These are phyloP conservation scores for Amblyornis subalaris DNA, from an alignment of 2,113 vertebrate genomes.

Conservation along the genomic window DNA sequence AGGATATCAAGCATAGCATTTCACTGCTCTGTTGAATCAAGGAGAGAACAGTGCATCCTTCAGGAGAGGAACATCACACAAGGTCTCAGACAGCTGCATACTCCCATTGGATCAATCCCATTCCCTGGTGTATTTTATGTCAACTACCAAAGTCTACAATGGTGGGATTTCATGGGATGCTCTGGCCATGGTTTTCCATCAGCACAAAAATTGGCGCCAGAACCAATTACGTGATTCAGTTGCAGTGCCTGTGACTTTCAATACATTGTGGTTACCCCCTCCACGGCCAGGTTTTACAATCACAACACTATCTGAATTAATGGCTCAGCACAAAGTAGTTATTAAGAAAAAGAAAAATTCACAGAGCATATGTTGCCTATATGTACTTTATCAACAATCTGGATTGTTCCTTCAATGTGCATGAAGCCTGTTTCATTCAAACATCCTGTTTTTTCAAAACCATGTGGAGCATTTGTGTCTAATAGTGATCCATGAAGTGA, in stretches of 20 bases:
- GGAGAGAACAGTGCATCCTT: neutral
- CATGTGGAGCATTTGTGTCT: neutral
- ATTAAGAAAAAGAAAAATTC: neutral
- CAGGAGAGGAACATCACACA: neutral
- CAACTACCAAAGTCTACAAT: neutral
- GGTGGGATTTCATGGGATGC: neutral
- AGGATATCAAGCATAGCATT: neutral
- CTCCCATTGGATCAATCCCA: neutral
- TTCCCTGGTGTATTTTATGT: neutral
- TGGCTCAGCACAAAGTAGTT: neutral
- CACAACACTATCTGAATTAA: neutral
- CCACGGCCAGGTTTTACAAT: neutral
- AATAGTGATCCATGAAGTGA: neutral
- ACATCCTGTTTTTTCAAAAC: neutral
- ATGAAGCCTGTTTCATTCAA: neutral
- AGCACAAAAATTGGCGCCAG: neutral
- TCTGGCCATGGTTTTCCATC: neutral
- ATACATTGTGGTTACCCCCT: neutral
- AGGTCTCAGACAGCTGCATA: neutral
- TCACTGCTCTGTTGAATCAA: neutral
- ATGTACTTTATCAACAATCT: neutral
- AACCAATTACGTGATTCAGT: neutral
- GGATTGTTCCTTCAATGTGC: neutral
- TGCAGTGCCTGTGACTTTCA: neutral
- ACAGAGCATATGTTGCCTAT: neutral